Evolutionary conservation across 2,113 vertebrate species (phyloP).

Genomic region (Saguinus midas): DNA sequence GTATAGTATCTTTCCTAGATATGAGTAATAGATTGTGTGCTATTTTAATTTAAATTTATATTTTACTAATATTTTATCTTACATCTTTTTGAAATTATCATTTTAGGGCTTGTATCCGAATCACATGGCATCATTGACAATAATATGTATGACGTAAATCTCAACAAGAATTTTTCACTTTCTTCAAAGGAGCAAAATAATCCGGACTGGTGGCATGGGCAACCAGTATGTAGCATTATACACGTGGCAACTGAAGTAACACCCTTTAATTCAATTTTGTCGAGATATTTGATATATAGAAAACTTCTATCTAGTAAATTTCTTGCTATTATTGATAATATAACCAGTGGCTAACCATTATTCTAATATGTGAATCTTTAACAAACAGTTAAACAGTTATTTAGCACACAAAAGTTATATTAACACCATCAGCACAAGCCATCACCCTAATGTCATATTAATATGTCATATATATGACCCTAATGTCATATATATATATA

Average conservation of each 20-base stretch:
- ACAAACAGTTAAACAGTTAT: background rate
- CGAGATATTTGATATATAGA: background rate
- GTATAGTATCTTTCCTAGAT: background rate
- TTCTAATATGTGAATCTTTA: background rate
- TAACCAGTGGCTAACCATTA: background rate
- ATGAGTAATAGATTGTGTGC: background rate
- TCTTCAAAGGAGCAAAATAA: constrained; percentile 84
- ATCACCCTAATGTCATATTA: background rate
- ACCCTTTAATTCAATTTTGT: background rate
- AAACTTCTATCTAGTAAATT: background rate
- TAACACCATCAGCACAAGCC: background rate
- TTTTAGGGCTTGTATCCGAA: constrained; percentile 95
- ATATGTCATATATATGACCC: too few relatives aligned
- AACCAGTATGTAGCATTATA: constrained; percentile 89
- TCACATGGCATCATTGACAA: constrained; percentile 98
- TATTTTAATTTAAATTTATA: background rate
- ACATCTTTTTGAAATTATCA: constrained; percentile 47
- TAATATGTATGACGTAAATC: constrained; percentile 93
- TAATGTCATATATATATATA: too few relatives aligned
- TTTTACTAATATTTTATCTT: constrained; percentile 11
- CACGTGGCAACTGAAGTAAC: background rate
- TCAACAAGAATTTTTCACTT: constrained; percentile 88
- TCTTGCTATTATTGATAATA: background rate
- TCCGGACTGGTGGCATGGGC: constrained; percentile 91
- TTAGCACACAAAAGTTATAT: background rate